Evolutionary conservation across 1,140 invertebrate genomes (phyloP).

Genomic region (Uloborus diversus): DNA sequence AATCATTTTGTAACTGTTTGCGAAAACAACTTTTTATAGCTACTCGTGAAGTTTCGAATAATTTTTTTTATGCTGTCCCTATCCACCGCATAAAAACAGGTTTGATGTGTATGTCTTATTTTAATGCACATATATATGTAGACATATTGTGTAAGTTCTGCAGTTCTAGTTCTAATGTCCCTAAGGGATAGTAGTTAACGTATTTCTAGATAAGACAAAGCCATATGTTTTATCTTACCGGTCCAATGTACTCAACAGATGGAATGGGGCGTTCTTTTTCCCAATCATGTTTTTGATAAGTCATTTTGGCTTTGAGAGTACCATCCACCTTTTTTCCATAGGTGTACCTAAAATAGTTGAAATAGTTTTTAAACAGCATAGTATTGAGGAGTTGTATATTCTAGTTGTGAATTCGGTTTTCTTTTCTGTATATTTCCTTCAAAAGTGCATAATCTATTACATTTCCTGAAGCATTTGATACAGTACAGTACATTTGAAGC

Average conservation of each 20-base stretch:
- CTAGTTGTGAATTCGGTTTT: too few relatives aligned
- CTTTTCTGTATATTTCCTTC: too few relatives aligned
- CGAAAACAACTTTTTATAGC: too few relatives aligned
- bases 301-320: conserved; percentile 58
- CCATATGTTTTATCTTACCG: not conserved
- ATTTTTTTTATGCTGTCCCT: not conserved
- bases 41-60: too few relatives aligned
- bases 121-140: not conserved
- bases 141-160: not conserved
- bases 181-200: not conserved
- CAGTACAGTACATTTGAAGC: too few relatives aligned
- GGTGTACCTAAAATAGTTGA: conserved; percentile 74
- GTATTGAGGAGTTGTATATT: too few relatives aligned
- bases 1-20: too few relatives aligned
- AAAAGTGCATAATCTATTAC: too few relatives aligned
- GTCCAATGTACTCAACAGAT: conserved; percentile 1
- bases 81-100: not conserved
- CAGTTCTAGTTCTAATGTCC: not conserved
- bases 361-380: too few relatives aligned
- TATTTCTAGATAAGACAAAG: not conserved
- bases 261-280: not conserved
- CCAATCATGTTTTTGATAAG: conserved; percentile 15
- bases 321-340: conserved; percentile 79
- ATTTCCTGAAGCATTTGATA: too few relatives aligned
- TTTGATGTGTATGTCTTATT: not conserved